Evolutionary conservation across 1,140 invertebrate species (phyloP), one percentile per base, ranked within the genome.

Genomic region (Diabrotica virgifera): DNA sequence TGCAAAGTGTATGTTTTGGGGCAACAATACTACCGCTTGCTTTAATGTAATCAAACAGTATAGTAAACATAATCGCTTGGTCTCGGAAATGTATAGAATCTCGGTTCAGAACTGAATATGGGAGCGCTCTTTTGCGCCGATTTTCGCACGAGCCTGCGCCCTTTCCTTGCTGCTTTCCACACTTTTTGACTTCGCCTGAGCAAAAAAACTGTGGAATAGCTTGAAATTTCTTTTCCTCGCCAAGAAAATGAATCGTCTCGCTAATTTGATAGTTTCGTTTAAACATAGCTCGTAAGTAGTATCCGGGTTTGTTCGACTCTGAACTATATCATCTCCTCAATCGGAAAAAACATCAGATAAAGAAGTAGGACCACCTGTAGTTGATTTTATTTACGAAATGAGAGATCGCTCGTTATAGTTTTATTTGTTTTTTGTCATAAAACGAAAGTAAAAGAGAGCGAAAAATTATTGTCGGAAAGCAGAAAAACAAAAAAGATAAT

Each of bases 181-280:
- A 57, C 36, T 57, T 57, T 57, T 37, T 24, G 36, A 24, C 36
- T 57, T 37, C 36, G 14, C 13, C 24, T 55, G 11, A 7, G 36
- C 35, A 57, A 53, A 57, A n/a, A 57, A 57, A 35, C n/a, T 35
- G 53, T 14, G 14, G 53, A 55, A 24, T 55, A 9, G 4, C 36
- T 36, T 37, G 36, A 57, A 36, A 57, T 40, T 57, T 46, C 40
- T 46, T 46, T n/a, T 10, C 35, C 4, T 36, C 36, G 6, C 8
- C 24, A n/a, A 11, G 24, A 57, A 13, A 57, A 57, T 57, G 0
- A 36, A 57, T 57, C 36, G 36, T 40, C 37, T 57, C 6, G n/a
- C n/a, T 57, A 14, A 57, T 57, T 40, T 57, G 55, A 57, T 57
- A 57, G 55, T 57, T 40, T 57, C 55, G 55, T 57, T 12, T 57